Conservation (phyloP, 2,888 invertebrate species). For the Petrolisthes cinctipes region DNA sequence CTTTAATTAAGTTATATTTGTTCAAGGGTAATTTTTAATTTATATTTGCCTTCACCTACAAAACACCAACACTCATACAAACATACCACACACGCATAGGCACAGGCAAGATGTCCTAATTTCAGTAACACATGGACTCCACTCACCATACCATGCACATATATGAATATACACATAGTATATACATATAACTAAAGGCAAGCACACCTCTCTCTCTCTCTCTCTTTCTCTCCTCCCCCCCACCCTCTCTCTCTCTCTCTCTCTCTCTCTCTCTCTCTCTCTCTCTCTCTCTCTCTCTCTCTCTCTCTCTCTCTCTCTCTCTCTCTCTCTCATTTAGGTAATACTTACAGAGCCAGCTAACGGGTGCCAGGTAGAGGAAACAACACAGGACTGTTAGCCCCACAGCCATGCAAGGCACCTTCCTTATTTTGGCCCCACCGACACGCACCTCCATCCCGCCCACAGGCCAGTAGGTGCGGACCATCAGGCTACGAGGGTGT, state of each 20-base stretch:
- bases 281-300: not conserved
- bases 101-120: not conserved
- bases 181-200: conserved; percentile 8
- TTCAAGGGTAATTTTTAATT: too few relatives aligned
- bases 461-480: not conserved
- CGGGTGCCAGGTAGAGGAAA: conserved; percentile 6
- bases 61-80: not conserved
- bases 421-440: conserved; percentile 19
- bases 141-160: not conserved
- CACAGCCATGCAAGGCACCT: conserved; percentile 5
- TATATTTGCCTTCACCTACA: not conserved
- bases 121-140: not conserved
- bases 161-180: conserved; percentile 23
- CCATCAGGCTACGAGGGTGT: not conserved
- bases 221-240: not conserved
- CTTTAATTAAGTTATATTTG: too few relatives aligned
- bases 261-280: conserved; percentile 3
- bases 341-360: conserved; percentile 18
- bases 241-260: not conserved
- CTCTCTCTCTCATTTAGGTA: not conserved
- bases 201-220: not conserved
- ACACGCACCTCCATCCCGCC: not conserved
- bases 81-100: not conserved
- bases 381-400: not conserved
- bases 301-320: not conserved